phyloP scores from a whole-genome alignment of 2,888 invertebrate genomes.

The Lepetodrilus schrolli region DNA sequence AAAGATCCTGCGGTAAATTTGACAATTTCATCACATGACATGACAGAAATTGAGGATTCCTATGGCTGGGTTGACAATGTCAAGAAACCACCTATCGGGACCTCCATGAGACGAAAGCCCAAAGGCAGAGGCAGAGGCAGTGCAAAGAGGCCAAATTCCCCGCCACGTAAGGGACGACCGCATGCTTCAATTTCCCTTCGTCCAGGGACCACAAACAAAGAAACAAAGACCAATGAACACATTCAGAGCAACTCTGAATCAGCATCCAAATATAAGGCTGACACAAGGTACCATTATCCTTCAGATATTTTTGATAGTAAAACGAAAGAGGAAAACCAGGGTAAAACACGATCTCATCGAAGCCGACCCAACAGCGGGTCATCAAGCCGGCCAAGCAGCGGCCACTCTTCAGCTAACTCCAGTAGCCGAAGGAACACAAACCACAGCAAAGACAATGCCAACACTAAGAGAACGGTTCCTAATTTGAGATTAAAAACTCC shows the following conservation, averaged over 20 bases:
- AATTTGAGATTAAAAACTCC: neutral
- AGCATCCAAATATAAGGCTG: neutral
- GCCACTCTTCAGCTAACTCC: neutral
- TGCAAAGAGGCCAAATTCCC: neutral
- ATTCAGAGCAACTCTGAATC: too few species aligned
- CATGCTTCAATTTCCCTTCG: neutral
- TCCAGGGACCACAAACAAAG: neutral
- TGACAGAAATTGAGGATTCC: neutral
- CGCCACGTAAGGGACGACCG: neutral
- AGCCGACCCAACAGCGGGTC: neutral
- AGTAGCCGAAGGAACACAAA: neutral
- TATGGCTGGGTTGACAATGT: neutral
- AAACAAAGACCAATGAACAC: neutral
- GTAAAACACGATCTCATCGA: neutral
- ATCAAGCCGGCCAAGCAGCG: neutral
- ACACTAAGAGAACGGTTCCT: too few species aligned
- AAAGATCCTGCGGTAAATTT: neutral
- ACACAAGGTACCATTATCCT: neutral
- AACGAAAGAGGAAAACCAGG: neutral
- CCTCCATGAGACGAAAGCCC: neutral
- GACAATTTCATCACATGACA: neutral
- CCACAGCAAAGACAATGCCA: neutral
- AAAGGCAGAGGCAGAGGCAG: neutral
- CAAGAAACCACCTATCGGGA: neutral
- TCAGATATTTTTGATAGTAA: slow-evolving; percentile 1